Evolutionary conservation across 2,797 vertebrate genomes (phyloP).

Genomic region (Rhinogobio ventralis): DNA sequence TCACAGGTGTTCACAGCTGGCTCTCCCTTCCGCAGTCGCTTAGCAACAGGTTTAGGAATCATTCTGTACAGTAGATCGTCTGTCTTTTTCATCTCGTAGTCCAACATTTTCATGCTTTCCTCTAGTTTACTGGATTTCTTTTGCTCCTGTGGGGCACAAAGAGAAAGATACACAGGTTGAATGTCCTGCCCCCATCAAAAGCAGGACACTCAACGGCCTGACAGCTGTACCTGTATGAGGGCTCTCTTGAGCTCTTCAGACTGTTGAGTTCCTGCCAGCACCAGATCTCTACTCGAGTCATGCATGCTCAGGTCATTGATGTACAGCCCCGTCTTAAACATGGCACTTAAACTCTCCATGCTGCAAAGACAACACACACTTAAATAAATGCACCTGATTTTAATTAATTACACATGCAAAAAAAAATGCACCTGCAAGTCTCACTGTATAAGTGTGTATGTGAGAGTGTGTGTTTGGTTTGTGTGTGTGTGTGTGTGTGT

Average conservation of each 20-base stretch:
- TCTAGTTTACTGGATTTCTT: conserved; percentile 81
- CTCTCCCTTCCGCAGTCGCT: conserved; percentile 78
- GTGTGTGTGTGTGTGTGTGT: not conserved
- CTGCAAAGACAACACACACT: conserved; percentile 64
- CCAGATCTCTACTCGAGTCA: conserved; percentile 81
- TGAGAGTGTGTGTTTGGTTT: not conserved
- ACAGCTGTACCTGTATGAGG: conserved; percentile 82
- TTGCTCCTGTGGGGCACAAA: conserved; percentile 71
- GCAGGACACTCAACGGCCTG: conserved; percentile 24
- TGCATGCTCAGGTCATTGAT: conserved; percentile 84
- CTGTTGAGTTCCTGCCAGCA: conserved; percentile 80
- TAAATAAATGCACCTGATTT: not conserved
- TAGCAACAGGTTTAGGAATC: conserved; percentile 82
- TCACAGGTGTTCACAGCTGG: conserved; percentile 81
- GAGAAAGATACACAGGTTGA: too few relatives aligned
- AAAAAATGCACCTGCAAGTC: not conserved
- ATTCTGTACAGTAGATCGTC: conserved; percentile 82
- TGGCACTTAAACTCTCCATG: conserved; percentile 81
- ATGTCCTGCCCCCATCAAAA: not conserved
- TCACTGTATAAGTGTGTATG: not conserved
- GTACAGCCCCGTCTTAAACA: conserved; percentile 81
- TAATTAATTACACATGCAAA: not conserved
- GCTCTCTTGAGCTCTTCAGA: conserved; percentile 82
- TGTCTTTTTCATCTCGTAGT: conserved; percentile 84
- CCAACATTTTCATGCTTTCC: conserved; percentile 83